Base-by-base conservation (phyloP, 2,113 vertebrate species). In the Ceuthmochares aereus region DNA sequence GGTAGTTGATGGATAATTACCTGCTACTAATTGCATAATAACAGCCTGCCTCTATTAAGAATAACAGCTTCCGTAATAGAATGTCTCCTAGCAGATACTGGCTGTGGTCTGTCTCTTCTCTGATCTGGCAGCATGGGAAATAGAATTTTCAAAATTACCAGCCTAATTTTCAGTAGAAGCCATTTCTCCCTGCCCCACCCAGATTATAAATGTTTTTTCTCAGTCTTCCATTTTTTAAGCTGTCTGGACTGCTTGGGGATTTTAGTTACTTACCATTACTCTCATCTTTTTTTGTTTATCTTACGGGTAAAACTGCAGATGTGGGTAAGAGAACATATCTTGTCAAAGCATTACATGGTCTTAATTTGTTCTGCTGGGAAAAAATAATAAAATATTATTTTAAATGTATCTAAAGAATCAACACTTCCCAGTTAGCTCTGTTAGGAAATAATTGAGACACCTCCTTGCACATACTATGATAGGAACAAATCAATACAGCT, bases 1-100 rank as follows among this genome's bases (percentile, higher is more conserved):
- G 30, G 30, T 0, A 0, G 18, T 23, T 0, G 0, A 37, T 36
- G 54, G 43, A 5, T 47, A 51, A 55, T 59, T 62, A 19, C 45
- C 34, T 89, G 47, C 45, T 51, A 43, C 42, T 43, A 26, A 45
- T 58, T 72, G 30, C 5, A 49, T 49, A 47, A 47, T 47, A 73
- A 26, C 6, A 64, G 22, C 9, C 32, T 60, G 36, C 10, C 26
- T 80, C 40, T 47, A 2, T 36, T 30, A 81, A 47, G 15, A 82
- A 29, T 15, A 55, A 51, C 2, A 4, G 29, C 7, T 80, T 66
- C 1, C 2, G 30, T 23, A 64, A 60, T 36, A 64, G 70, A 88
- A 84, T 6, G 8, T 34, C 3, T 83, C 19, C 36, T 21, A 64
- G 26, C 20, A 64, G 55, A 59, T 29, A 22, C 5, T 26, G 34